Percentiles rank a stretch among this genome's conserved stretches.
Conservation (phyloP, 2,113 vertebrate genomes). For the Oryzias javanicus region DNA sequence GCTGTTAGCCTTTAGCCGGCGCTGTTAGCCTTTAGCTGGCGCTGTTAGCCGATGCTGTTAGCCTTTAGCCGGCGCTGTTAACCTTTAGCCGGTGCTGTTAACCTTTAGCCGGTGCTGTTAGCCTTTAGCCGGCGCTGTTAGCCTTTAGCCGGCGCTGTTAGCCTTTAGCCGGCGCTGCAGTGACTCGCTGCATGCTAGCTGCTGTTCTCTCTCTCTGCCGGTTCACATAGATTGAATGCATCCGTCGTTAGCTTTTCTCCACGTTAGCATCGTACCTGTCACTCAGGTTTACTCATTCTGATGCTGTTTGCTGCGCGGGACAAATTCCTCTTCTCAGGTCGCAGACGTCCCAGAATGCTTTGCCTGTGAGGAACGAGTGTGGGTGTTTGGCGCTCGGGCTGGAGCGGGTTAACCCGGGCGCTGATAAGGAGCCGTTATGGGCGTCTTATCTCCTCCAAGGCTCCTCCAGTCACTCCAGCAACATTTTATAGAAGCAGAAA, state of each 20-base stretch:
- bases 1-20: slow-evolving; percentile 59
- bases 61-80: slow-evolving; percentile 53
- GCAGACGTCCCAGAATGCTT: too few species aligned
- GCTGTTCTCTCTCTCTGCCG: too few species aligned
- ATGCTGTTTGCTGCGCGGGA: not conserved
- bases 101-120: too few species aligned
- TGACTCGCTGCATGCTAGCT: slow-evolving; percentile 58
- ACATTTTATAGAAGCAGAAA: slow-evolving; percentile 52
- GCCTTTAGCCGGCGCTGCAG: slow-evolving; percentile 49
- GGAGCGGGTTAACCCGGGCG: slow-evolving; percentile 26
- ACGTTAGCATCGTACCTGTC: slow-evolving; percentile 15
- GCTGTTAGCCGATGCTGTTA: too few species aligned
- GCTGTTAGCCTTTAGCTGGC: slow-evolving; percentile 53
- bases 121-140: slow-evolving; percentile 53
- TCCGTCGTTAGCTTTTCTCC: not conserved
- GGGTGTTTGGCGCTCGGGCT: slow-evolving; percentile 46
- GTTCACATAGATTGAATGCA: slow-evolving; percentile 8
- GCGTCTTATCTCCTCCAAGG: slow-evolving; percentile 58
- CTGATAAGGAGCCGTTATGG: slow-evolving; percentile 56
- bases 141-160: slow-evolving; percentile 50
- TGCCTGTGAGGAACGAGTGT: slow-evolving; percentile 24
- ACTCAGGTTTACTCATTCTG: slow-evolving; percentile 6
- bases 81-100: slow-evolving; percentile 53
- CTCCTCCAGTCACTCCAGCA: slow-evolving; percentile 43
- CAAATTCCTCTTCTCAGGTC: not conserved